These are phyloP conservation scores for Ylistrum balloti DNA, from an alignment of 1,140 invertebrate genomes.

Conservation along the genomic window DNA sequence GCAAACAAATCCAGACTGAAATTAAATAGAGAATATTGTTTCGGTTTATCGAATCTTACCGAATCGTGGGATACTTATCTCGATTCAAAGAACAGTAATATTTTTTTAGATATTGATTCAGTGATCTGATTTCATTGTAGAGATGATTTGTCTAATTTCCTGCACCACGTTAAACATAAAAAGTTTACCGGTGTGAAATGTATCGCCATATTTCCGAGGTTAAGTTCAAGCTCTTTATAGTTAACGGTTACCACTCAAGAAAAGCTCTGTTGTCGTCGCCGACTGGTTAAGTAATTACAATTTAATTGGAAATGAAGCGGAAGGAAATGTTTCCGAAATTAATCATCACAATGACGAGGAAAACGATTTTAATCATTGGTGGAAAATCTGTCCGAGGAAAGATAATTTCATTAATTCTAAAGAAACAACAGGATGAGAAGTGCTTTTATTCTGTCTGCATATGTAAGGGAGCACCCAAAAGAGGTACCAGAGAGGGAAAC, in stretches of 20 bases:
- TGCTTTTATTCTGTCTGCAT: not conserved
- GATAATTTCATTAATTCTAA: not conserved
- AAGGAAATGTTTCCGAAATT: not conserved
- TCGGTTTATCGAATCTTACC: too few relatives aligned
- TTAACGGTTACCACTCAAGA: not conserved
- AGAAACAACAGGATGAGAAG: conserved; percentile 15
- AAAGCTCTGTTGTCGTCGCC: not conserved
- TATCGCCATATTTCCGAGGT: not conserved
- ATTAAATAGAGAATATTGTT: too few relatives aligned
- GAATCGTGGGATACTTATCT: too few relatives aligned
- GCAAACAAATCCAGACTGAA: too few relatives aligned
- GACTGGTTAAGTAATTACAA: not conserved
- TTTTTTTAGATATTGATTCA: too few relatives aligned
- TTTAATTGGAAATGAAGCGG: conserved; percentile 32
- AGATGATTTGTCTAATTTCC: too few relatives aligned
- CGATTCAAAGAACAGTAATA: too few relatives aligned
- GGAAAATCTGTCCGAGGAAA: conserved; percentile 6
- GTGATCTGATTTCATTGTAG: too few relatives aligned
- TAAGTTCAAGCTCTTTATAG: not conserved
- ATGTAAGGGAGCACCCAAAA: not conserved
- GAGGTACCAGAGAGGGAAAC: not conserved
- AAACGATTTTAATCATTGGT: conserved; percentile 7
- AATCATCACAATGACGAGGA: conserved; percentile 3
- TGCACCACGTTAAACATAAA: too few relatives aligned
- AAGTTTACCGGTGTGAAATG: not conserved